Percentiles rank a stretch among this genome's conserved stretches.
phyloP scores from a whole-genome alignment of 2,113 vertebrate genomes.

The Calidris pygmaea region DNA sequence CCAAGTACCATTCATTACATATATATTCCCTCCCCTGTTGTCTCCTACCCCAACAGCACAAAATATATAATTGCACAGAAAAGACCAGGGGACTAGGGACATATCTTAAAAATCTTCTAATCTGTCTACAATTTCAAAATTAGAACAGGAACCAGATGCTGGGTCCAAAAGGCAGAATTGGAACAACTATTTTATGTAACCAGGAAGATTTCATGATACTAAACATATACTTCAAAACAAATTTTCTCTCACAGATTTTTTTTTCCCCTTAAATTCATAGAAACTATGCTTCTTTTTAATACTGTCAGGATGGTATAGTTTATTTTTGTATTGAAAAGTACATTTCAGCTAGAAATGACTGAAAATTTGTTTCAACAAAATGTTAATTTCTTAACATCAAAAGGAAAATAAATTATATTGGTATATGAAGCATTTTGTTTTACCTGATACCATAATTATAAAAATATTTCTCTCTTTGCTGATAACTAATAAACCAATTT shows the following conservation, averaged over 20 bases:
- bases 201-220: neutral
- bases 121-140: neutral
- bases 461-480: neutral
- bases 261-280: neutral
- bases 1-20: neutral
- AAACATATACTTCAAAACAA: neutral
- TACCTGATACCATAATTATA: neutral
- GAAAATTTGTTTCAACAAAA: neutral
- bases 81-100: neutral
- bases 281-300: neutral
- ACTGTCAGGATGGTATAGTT: neutral
- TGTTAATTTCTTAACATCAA: neutral
- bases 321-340: neutral
- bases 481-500: neutral
- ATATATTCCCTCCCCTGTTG: neutral
- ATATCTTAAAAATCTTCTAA: neutral
- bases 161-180: neutral
- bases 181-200: neutral
- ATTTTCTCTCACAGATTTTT: neutral
- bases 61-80: neutral
- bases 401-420: neutral
- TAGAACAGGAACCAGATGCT: neutral
- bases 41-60: neutral
- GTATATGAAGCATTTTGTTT: neutral
- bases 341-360: neutral